Conservation (phyloP, 2,888 invertebrate species). For the Amblyteles armatorius region DNA sequence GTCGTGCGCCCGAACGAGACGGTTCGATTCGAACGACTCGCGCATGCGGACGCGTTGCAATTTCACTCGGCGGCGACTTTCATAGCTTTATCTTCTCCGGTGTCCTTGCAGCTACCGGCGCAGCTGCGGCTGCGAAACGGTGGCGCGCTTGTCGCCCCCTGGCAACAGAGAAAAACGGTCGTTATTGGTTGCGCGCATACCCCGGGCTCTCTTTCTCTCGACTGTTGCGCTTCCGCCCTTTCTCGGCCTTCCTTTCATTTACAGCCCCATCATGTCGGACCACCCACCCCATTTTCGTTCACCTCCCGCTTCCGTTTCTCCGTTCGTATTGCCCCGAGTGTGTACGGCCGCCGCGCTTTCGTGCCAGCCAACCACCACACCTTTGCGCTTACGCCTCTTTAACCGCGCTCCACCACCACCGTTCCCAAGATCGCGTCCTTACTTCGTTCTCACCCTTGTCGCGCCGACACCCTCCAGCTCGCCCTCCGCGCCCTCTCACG, state of each 20-base stretch:
- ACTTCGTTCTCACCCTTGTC: slow-evolving; percentile 14
- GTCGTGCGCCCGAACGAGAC: not conserved
- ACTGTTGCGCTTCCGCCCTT: slow-evolving; percentile 69
- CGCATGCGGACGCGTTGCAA: slow-evolving; percentile 24
- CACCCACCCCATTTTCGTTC: slow-evolving; percentile 50
- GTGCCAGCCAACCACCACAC: not conserved
- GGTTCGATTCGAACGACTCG: not conserved
- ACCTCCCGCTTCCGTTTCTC: slow-evolving; percentile 33
- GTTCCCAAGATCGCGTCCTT: slow-evolving; percentile 20
- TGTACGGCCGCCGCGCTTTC: not conserved
- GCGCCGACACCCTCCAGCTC: slow-evolving; percentile 1
- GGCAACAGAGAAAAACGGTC: slow-evolving; percentile 62
- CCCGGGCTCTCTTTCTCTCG: slow-evolving; percentile 54
- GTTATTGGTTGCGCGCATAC: slow-evolving; percentile 56
- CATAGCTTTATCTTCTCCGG: slow-evolving; percentile 4
- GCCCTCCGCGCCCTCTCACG: slow-evolving; percentile 1
- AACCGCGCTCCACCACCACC: not conserved
- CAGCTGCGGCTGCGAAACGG: slow-evolving; percentile 39
- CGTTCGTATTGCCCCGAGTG: slow-evolving; percentile 6
- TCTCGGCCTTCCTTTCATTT: slow-evolving; percentile 55
- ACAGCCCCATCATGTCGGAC: slow-evolving; percentile 51
- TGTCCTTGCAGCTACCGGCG: slow-evolving; percentile 32
- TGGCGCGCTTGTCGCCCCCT: slow-evolving; percentile 47
- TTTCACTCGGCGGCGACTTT: slow-evolving; percentile 46
- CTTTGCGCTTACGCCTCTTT: slow-evolving; percentile 1